phyloP scores from a whole-genome alignment of 2,113 vertebrate genomes.

The Ceyx margarethae region DNA sequence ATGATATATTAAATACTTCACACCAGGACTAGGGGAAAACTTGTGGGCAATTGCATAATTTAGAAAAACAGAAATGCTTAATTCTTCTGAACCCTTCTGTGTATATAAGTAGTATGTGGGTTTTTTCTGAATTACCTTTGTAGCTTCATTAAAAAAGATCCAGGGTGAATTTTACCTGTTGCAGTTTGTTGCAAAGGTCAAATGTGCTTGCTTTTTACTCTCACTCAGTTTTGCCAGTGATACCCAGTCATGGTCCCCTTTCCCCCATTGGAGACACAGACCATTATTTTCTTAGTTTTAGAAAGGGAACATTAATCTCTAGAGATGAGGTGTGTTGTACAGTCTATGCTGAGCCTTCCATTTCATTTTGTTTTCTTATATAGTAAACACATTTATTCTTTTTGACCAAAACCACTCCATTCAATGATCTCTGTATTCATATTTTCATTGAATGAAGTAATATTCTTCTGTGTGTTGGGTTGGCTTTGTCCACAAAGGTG shows the following conservation, averaged over 20 bases:
- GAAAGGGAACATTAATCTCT: background rate
- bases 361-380: background rate
- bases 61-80: background rate
- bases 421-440: background rate
- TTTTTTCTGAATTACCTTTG: background rate
- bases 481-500: background rate
- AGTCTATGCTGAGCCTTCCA: background rate
- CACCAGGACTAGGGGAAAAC: accelerated
- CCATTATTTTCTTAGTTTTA: background rate
- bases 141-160: background rate
- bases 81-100: background rate
- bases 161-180: background rate
- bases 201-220: background rate
- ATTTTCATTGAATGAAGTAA: conserved; percentile 9
- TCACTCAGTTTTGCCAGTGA: background rate
- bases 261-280: background rate
- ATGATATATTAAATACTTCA: background rate
- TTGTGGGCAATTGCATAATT: background rate
- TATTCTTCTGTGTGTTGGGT: background rate
- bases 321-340: background rate
- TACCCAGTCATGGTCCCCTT: background rate
- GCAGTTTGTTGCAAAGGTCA: background rate
- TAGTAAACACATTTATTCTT: background rate
- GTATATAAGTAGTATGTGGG: background rate
- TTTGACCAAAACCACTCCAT: background rate